Base-by-base conservation (phyloP, 2,888 invertebrate species). In the Drosophila melanocephala region DNA sequence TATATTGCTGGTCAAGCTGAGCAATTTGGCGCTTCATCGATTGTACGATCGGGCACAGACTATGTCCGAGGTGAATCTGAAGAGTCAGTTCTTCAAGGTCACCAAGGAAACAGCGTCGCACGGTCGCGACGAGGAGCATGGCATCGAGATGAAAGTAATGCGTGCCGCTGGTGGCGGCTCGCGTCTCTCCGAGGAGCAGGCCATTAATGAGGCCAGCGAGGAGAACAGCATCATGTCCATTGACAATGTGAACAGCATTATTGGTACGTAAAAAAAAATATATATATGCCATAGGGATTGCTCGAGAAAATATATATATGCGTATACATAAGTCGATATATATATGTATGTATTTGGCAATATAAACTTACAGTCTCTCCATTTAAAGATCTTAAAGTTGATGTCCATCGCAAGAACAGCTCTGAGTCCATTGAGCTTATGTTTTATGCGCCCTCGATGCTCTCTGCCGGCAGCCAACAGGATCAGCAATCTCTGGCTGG, bases 31-130 rank as follows among this genome's bases (percentile, higher is more conserved):
- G 53, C 95, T 99, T 72, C 99, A 99, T 94, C 96, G 96, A 87
- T 96, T 99, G 95, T 99, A 98, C 94, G 99, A 99, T 94, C 98
- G 98, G 19, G 97, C 97, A n/a, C 98, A 98, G 93, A 93, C 95
- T 92, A 94, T 96, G 94, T 94, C 95, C 81, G 93, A 95, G 82
- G 88, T 94, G 90, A 94, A 94, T 94, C 89, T 94, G 90, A 94
- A 95, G 91, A 94, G 94, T 91, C 90, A 94, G 44, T 93, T 93
- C 92, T 89, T 94, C 92, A 93, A 93, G 83, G 89, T 93, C 90
- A 90, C 92, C 88, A 92, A 94, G 92, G 92, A 94, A 90, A 89
- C 92, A 89, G 81, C 94, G 62, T 44, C 69, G 87, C 81, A 93
- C 93, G 91, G 93, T 91, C 83, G 77, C 79, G 96, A 96, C 84